These are phyloP conservation scores for Caerostris extrusa DNA, from an alignment of 1,140 invertebrate genomes.

Conservation along the genomic window DNA sequence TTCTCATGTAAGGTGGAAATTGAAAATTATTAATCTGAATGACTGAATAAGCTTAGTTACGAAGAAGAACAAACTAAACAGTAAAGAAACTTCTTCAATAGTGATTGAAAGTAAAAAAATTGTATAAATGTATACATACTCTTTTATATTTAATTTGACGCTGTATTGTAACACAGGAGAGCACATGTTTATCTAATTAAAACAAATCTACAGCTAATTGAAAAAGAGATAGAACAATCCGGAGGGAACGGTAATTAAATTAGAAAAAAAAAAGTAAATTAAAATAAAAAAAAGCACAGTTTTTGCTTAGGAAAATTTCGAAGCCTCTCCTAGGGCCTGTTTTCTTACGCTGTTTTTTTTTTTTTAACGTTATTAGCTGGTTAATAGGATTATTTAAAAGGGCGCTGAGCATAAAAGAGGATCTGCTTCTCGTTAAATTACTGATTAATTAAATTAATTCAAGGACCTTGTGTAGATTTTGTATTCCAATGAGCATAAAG, in stretches of 20 bases:
- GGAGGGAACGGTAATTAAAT: constrained; percentile 36
- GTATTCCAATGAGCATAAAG: neutral
- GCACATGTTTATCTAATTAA: constrained; percentile 47
- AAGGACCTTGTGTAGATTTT: neutral
- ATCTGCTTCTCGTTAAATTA: neutral
- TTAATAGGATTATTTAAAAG: constrained; percentile 29
- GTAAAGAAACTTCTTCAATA: neutral
- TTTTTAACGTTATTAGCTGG: neutral
- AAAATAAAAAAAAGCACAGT: neutral
- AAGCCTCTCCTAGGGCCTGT: neutral
- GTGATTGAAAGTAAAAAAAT: constrained; percentile 9
- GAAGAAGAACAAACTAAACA: neutral
- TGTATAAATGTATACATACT: neutral
- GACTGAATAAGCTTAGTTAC: neutral
- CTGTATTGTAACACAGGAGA: neutral
- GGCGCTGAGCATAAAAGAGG: neutral
- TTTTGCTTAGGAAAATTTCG: neutral
- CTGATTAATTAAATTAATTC: constrained; percentile 32
- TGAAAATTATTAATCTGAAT: neutral
- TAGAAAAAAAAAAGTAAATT: constrained; percentile 7
- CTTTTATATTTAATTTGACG: neutral
- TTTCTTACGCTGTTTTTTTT: constrained; percentile 15
- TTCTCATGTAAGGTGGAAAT: neutral
- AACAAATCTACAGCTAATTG: constrained; percentile 50
- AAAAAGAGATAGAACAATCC: constrained; percentile 21